Conservation (phyloP, 2,888 invertebrate species). For the Polymixis flavicincta region DNA sequence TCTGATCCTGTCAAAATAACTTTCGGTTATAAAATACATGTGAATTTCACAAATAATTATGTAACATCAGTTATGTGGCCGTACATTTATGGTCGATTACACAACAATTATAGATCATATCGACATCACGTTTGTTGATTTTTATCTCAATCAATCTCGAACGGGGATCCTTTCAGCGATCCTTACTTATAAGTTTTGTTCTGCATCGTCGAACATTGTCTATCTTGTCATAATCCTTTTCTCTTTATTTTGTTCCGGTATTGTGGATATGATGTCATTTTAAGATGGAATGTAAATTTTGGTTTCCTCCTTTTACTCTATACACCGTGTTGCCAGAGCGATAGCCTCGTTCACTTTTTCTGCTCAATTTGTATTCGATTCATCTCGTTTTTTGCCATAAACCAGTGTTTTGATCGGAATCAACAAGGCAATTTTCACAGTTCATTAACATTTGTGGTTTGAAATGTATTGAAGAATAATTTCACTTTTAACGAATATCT, state of each 20-base stretch:
- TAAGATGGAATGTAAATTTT: constrained; percentile 42
- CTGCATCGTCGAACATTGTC: constrained; percentile 52
- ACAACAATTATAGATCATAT: constrained; percentile 74
- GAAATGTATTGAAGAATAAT: constrained; percentile 26
- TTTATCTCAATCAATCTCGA: constrained; percentile 80
- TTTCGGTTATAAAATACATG: constrained; percentile 56
- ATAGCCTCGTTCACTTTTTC: constrained; percentile 61
- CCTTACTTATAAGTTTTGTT: constrained; percentile 72
- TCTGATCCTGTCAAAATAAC: constrained; percentile 39
- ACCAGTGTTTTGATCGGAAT: constrained; percentile 45
- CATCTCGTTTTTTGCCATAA: constrained; percentile 44
- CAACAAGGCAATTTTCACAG: constrained; percentile 46
- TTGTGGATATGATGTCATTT: constrained; percentile 35
- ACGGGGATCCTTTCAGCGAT: constrained; percentile 74
- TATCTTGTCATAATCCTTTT: constrained; percentile 18
- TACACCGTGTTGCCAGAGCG: constrained; percentile 59
- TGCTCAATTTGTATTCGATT: constrained; percentile 41
- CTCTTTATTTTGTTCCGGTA: constrained; percentile 4
- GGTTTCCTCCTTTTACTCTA: constrained; percentile 68
- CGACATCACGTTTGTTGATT: constrained; percentile 77
- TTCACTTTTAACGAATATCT: constrained; percentile 33
- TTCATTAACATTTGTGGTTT: constrained; percentile 53
- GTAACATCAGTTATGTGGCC: constrained; percentile 67
- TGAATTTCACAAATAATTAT: constrained; percentile 69
- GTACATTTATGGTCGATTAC: constrained; percentile 59